phyloP scores from a whole-genome alignment of 2,113 vertebrate genomes.

The Athene cunicularia region DNA sequence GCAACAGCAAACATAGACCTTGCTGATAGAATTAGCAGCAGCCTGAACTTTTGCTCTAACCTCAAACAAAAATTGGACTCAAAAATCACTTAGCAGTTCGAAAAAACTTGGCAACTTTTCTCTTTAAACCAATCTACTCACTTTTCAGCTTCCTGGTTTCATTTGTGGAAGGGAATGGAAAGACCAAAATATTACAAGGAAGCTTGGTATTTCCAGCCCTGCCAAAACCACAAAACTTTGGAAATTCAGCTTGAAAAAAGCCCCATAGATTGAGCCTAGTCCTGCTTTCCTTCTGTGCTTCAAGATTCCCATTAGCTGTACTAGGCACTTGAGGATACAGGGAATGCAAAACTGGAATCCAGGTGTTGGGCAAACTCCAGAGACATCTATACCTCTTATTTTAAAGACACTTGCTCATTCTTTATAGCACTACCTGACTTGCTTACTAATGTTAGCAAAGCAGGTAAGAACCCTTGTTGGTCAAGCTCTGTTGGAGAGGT shows the following conservation, averaged over 20 bases:
- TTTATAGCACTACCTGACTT: not conserved
- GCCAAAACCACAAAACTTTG: slow-evolving; percentile 48
- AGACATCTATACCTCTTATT: not conserved
- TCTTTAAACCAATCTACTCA: not conserved
- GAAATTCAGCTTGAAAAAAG: not conserved
- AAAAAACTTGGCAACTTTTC: not conserved
- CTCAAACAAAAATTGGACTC: not conserved
- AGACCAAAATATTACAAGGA: slow-evolving; percentile 29
- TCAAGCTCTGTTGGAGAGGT: not conserved
- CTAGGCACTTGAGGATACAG: not conserved
- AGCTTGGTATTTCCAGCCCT: slow-evolving; percentile 25
- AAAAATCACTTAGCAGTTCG: not conserved
- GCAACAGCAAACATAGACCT: not conserved
- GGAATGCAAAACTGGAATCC: not conserved
- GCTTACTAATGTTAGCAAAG: not conserved
- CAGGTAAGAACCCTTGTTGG: not conserved
- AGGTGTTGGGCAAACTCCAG: not conserved
- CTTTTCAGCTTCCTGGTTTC: slow-evolving; percentile 2
- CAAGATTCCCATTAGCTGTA: not conserved
- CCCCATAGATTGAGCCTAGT: not conserved
- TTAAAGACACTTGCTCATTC: not conserved
- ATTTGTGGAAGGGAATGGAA: slow-evolving; percentile 29
- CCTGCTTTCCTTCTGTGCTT: not conserved
- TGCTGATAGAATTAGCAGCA: slow-evolving; percentile 4
- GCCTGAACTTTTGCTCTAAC: slow-evolving; percentile 27